Conservation (phyloP, 1,140 invertebrate genomes). For the Gerris buenoi region DNA sequence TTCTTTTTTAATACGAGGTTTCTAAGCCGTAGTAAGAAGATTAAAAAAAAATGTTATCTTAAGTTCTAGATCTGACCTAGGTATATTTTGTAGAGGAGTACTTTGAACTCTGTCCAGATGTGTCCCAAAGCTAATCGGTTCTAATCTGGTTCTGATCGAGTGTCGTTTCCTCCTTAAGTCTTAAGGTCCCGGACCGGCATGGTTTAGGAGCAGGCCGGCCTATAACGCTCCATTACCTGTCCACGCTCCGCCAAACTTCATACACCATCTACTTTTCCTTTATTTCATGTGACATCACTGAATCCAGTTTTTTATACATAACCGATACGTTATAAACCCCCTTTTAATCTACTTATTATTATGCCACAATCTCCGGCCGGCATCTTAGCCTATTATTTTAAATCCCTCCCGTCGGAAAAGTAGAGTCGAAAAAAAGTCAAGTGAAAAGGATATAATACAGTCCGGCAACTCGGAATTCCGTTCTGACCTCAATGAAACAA, state of each 20-base stretch:
- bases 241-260: background rate
- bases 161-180: too few species aligned
- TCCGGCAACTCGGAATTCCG: too few species aligned
- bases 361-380: background rate
- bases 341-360: background rate
- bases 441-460: background rate
- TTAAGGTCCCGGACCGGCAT: background rate
- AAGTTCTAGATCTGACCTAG: too few species aligned
- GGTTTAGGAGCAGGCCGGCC: background rate
- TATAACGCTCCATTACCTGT: background rate
- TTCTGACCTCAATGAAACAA: background rate
- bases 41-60: too few species aligned
- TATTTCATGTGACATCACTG: background rate
- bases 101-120: too few species aligned
- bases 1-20: too few species aligned
- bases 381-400: background rate
- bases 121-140: background rate
- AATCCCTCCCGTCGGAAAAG: background rate
- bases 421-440: background rate
- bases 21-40: too few species aligned
- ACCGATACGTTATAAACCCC: background rate
- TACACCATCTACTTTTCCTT: background rate
- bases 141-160: background rate
- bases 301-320: background rate
- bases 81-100: too few species aligned